These are phyloP conservation scores for Onchidella celtica DNA, from an alignment of 2,888 invertebrate species.

Conservation along the genomic window DNA sequence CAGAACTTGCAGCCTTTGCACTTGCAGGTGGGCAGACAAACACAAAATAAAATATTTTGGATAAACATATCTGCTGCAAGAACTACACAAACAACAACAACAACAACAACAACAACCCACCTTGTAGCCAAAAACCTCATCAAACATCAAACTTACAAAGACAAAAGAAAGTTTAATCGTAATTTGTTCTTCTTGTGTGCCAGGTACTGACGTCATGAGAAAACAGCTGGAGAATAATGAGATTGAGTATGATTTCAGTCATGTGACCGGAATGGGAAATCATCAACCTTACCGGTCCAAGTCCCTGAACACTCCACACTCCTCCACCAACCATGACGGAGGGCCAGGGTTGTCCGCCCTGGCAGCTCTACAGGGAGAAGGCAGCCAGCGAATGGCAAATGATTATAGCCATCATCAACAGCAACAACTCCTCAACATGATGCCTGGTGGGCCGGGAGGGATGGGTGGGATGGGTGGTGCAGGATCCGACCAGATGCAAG, in stretches of 20 bases:
- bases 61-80: no score
- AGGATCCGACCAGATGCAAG: slow-evolving; percentile 43
- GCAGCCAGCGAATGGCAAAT: slow-evolving; percentile 49
- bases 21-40: no score
- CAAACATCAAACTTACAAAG: no score
- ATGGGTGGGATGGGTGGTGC: slow-evolving; percentile 4
- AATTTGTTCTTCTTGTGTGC: no score
- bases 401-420: slow-evolving; percentile 53
- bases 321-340: slow-evolving; percentile 55
- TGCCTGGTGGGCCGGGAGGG: slow-evolving; percentile 25
- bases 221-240: slow-evolving; percentile 73
- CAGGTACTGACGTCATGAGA: slow-evolving; percentile 76
- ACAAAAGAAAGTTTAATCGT: no score
- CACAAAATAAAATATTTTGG: no score
- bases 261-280: slow-evolving; percentile 64
- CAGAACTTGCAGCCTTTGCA: no score
- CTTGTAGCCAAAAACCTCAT: no score
- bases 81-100: no score
- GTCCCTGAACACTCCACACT: slow-evolving; percentile 61
- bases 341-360: slow-evolving; percentile 41
- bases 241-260: slow-evolving; percentile 68
- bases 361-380: slow-evolving; percentile 53
- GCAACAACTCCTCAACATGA: slow-evolving; percentile 32
- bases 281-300: slow-evolving; percentile 74
- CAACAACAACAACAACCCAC: no score